phyloP scores from a whole-genome alignment of 1,140 invertebrate genomes.

The Philotrypesis tridentata region DNA sequence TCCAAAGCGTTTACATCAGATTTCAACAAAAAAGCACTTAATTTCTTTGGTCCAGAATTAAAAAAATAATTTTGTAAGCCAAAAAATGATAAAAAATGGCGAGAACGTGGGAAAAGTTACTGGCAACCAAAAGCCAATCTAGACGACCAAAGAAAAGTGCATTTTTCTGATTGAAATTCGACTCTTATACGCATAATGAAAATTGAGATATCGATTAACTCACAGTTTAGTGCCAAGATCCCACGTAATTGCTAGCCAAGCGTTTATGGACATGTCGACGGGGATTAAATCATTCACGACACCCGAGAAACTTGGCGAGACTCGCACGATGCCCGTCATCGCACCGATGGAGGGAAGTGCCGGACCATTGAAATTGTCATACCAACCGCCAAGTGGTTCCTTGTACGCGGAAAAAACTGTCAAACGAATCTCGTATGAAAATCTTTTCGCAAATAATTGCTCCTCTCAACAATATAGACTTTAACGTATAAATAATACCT shows the following conservation, averaged over 20 bases:
- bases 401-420: constrained; percentile 55
- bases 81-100: neutral
- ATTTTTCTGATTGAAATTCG: too few species aligned
- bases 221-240: neutral
- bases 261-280: neutral
- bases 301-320: neutral
- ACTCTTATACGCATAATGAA: too few species aligned
- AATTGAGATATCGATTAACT: neutral
- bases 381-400: constrained; percentile 82
- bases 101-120: neutral
- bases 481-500: constrained; percentile 63
- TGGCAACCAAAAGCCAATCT: too few species aligned
- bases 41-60: too few species aligned
- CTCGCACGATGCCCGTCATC: constrained; percentile 81
- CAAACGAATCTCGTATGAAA: too few species aligned
- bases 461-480: too few species aligned
- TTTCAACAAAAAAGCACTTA: too few species aligned
- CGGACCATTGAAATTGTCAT: constrained; percentile 84
- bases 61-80: too few species aligned
- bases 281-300: neutral
- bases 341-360: constrained; percentile 72
- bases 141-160: too few species aligned
- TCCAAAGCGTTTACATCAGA: too few species aligned
- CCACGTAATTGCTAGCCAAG: neutral
- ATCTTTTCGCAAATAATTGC: too few species aligned